Base-by-base conservation (phyloP, 2,888 invertebrate genomes). In the Ochlodes sylvanus region DNA sequence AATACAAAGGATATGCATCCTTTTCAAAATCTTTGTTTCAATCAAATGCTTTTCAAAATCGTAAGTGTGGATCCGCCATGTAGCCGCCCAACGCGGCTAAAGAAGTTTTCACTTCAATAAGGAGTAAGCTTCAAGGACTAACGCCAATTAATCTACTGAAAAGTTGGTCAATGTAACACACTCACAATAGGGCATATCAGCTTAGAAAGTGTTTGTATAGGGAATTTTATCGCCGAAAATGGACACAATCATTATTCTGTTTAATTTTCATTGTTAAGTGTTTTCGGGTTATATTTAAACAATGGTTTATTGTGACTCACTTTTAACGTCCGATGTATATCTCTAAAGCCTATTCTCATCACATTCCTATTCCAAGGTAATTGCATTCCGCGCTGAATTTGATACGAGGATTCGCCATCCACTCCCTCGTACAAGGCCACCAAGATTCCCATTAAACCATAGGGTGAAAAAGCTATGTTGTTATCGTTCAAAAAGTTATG, bases 381-480 rank as follows among this genome's bases (percentile, higher is more conserved):
- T 69, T 95, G 94, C 76, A 97, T 90, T 9, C 95, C 94, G 65
- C 95, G 94, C 72, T 95, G 94, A 70, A 98, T 95, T 89, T 98
- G 97, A 63, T 94, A 93, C 27, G 95, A 95, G 55, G 97, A 96
- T 72, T 95, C 94, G 10, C 97, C 97, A 57, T 95, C 94, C 0
- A 97, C 94, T 34, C 97, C 97, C 85, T 98, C 97, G 82, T 95
- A 96, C 15, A 97, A 89, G 3, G 97, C 97, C 67, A 97, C 95
- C 75, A 97, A 88, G 32, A 97, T 97, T 76, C 97, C 97, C 79
- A 96, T 95, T 69, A 97, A 91, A 3, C 97, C 97, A 73, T 97
- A 97, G 10, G 97, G 97, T 0, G 97, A 97, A 81, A 97, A 96
- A 5, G 97, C 97, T 65, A 97, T 96, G 85, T 97, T 98, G 82